Base-by-base conservation (phyloP, 1,140 invertebrate genomes). In the Drosophila micromelanica region DNA sequence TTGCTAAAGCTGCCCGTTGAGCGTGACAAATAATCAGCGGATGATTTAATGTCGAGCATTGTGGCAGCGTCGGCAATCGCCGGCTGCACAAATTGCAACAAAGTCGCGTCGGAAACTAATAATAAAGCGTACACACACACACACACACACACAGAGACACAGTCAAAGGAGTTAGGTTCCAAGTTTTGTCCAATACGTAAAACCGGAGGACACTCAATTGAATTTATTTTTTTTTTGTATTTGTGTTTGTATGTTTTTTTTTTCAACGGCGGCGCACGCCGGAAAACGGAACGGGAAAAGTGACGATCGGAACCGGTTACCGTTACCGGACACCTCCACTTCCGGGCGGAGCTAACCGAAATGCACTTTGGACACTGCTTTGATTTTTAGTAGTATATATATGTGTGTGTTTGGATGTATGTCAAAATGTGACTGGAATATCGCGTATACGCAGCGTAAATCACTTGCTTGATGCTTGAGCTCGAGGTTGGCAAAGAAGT, bases 41-140 rank as follows among this genome's bases (percentile, higher is more conserved):
- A 94, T 80, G 94, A 94, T 92, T 95, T 95, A 90, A 95, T 95
- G 93, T 95, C 95, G 91, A 95, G 93, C 95, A 95, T 95, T 86
- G 77, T 74, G 79, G 70, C 68, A 63, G 77, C 73, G 69, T 60
- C 69, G 57, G 61, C 61, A 52, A 71, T 54, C 63, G 86, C 80
- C 85, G 85, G 64, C 78, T 73, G 65, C 75, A 81, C 75, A 81
- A 78, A 81, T 81, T 74, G 74, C 70, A 42, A 78, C 5, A 27
- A 0, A 27, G 27, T 62, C 73, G 87, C 71, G 55, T 59, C 80
- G 86, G 86, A 90, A 90, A 67, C 82, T 90, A 90, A 85, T 90
- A 86, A 86, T 9, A 35, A 35, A 1, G 30, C 30, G 30, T 4
- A 9, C 6, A 35, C 32, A 35, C 32, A 9, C 42, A 76, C 57